Base-by-base conservation (phyloP, 2,113 vertebrate genomes). In the Panthera uncia region DNA sequence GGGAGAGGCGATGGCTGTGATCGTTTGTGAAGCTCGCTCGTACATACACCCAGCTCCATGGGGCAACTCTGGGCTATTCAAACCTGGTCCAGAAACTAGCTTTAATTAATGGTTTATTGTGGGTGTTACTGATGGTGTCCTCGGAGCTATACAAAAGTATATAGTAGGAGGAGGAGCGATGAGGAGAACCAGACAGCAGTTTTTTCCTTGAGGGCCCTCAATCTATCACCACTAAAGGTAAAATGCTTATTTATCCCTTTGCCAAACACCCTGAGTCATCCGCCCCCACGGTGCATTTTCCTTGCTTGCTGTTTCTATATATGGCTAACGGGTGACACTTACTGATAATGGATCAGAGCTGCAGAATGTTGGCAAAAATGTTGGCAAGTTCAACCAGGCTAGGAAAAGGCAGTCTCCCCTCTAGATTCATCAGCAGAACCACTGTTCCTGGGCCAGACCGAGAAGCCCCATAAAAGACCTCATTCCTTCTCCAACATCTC, bases 231-330 rank as follows among this genome's bases (percentile, higher is more conserved):
- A 91, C 55, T 14, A 57, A 94, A 93, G 84, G 80, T 45, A 95
- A 96, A 87, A 85, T 23, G 81, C 85, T 91, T 83, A 57, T 84
- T 96, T 97, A 80, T 80, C 76, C 52, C 61, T 25, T 1, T 79
- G 97, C 85, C 95, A 94, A 96, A 36, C 65, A 41, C 65, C 27
- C 92, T 95, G 98, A 98, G 79, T 98, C 98, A 97, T 76, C 85
- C 29, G 4, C 91, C 71, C 78, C 63, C 94, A 73, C 66, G 1
- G 27, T 38, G 45, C n/a, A 1, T 88, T 78, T 87, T 88, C 45
- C 85, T 66, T 87, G 78, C 38, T 96, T 92, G 23, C 57, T 71
- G 25, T 96, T 94, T 92, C 97, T 97, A 90, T 96, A 63, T 87
- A 93, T 71, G 91, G 97, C 81, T 91, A 96, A 82, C 21, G 91